Evolutionary conservation across 2,888 invertebrate genomes (phyloP).

Genomic region (Noctua fimbriata): DNA sequence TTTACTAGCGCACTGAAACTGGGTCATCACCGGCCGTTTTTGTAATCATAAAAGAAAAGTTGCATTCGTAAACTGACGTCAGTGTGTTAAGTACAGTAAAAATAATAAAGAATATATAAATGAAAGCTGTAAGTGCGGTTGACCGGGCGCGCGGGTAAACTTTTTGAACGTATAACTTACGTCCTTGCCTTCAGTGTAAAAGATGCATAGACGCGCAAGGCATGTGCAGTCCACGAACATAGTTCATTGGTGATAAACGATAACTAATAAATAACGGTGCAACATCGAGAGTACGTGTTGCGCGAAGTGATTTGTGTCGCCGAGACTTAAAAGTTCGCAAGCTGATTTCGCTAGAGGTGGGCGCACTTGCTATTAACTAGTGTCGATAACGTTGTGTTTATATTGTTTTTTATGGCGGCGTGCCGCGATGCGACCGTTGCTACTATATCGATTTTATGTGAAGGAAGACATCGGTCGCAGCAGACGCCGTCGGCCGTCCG

Average conservation of each 20-base stretch:
- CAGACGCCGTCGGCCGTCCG: constrained; percentile 75
- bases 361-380: constrained; percentile 52
- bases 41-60: constrained; percentile 29
- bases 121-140: constrained; percentile 20
- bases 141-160: constrained; percentile 52
- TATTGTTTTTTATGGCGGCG: constrained; percentile 70
- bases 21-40: constrained; percentile 26
- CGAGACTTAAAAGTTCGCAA: constrained; percentile 75
- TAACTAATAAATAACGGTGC: constrained; percentile 63
- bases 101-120: not conserved
- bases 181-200: constrained; percentile 76
- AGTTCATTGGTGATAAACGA: constrained; percentile 75
- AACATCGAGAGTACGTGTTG: constrained; percentile 37
- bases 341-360: constrained; percentile 85
- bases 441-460: constrained; percentile 85
- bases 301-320: constrained; percentile 60
- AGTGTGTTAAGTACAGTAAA: not conserved
- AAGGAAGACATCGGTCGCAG: constrained; percentile 81
- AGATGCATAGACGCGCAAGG: constrained; percentile 80
- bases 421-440: constrained; percentile 73
- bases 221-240: constrained; percentile 74
- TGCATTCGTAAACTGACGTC: constrained; percentile 44
- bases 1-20: constrained; percentile 29
- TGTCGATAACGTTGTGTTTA: constrained; percentile 61
- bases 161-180: constrained; percentile 70